Evolutionary conservation across 2,113 vertebrate species (phyloP).

Genomic region (Mohoua ochrocephala): DNA sequence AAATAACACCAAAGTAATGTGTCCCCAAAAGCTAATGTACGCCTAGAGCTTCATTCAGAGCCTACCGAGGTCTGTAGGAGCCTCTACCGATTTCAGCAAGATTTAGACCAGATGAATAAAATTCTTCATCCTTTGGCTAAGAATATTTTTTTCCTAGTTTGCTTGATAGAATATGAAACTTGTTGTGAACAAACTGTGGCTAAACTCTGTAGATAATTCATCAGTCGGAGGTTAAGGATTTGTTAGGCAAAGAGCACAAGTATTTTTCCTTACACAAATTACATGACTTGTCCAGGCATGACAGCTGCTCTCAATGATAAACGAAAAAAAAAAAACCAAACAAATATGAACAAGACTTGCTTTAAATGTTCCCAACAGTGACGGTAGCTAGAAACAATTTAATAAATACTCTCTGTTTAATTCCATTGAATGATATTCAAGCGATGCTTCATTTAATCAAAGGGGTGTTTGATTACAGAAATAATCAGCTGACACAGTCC

Average conservation of each 20-base stretch:
- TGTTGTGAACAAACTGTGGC: not conserved
- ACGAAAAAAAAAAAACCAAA: not conserved
- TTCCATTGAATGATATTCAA: not conserved
- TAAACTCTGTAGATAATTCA: not conserved
- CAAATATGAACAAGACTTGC: not conserved
- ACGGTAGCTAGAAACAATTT: not conserved
- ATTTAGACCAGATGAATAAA: not conserved
- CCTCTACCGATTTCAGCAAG: not conserved
- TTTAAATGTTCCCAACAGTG: not conserved
- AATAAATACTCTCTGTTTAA: slow-evolving; percentile 8
- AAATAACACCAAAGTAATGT: not conserved
- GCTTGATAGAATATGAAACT: not conserved
- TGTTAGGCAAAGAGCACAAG: not conserved
- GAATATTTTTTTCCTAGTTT: not conserved
- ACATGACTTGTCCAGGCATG: not conserved
- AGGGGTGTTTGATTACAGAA: slow-evolving; percentile 22
- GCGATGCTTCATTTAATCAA: not conserved
- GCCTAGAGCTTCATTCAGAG: not conserved
- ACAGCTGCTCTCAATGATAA: not conserved
- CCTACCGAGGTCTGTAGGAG: not conserved
- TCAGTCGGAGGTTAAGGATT: not conserved
- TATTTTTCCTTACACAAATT: not conserved
- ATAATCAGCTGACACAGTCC: slow-evolving; percentile 8
- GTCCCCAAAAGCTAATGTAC: not conserved
- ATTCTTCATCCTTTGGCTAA: not conserved